Evolutionary conservation across 2,797 vertebrate genomes (phyloP).

Genomic region (Gastrophryne carolinensis): DNA sequence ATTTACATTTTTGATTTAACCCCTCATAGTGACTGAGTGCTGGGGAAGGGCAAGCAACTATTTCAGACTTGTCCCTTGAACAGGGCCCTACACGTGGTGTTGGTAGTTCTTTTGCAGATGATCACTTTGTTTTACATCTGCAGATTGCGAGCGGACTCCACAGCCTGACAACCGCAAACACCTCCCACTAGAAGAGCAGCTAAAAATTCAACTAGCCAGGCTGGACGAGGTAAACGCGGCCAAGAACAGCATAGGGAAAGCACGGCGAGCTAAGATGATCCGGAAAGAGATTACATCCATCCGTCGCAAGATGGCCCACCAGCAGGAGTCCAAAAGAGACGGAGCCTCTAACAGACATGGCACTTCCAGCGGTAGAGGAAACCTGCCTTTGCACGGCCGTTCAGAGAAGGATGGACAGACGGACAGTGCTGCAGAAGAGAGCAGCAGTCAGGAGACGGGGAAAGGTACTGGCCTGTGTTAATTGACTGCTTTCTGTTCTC

Average conservation of each 20-base stretch:
- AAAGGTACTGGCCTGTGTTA: conserved; percentile 77
- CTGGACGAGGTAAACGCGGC: conserved; percentile 86
- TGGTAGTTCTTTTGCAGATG: neutral
- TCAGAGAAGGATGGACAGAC: conserved; percentile 77
- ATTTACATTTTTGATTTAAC: too few species aligned
- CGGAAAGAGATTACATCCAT: conserved; percentile 93
- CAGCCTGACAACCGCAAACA: conserved; percentile 86
- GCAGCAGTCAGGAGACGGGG: conserved; percentile 96
- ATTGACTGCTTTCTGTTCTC: conserved; percentile 48
- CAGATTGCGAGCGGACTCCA: conserved; percentile 78
- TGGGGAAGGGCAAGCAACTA: too few species aligned
- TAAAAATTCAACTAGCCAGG: conserved; percentile 83
- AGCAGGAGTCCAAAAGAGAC: conserved; percentile 79
- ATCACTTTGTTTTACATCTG: neutral
- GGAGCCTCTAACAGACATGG: conserved; percentile 76
- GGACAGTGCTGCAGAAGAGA: conserved; percentile 93
- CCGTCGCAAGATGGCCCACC: conserved; percentile 90
- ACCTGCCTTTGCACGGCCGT: conserved; percentile 67
- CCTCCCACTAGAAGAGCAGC: conserved; percentile 90
- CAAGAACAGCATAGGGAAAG: conserved; percentile 92
- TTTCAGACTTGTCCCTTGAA: too few species aligned
- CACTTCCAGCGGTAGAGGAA: conserved; percentile 69
- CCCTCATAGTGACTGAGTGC: too few species aligned
- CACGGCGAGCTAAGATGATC: conserved; percentile 91
- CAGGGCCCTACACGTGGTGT: too few species aligned